phyloP scores from a whole-genome alignment of 2,888 invertebrate species.

The Caenorhabditis virilis region DNA sequence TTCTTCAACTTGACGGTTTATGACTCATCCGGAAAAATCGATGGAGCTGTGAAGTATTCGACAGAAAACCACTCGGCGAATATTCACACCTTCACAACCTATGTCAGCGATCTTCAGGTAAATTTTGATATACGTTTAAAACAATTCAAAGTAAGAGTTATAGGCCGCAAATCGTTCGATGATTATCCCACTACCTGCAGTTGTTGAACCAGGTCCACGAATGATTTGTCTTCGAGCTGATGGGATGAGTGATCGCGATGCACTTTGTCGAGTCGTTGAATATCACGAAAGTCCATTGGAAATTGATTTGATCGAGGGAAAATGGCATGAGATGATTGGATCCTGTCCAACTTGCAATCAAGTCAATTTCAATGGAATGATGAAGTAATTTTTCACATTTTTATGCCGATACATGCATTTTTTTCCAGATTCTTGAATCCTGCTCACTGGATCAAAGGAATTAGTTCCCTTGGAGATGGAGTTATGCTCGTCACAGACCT shows the following conservation, averaged over 20 bases:
- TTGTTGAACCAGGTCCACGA: constrained; percentile 44
- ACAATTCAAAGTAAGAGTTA: no score
- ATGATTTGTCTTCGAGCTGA: constrained; percentile 58
- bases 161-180: constrained; percentile 52
- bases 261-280: constrained; percentile 56
- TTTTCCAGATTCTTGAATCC: constrained; percentile 48
- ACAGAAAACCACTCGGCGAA: constrained; percentile 44
- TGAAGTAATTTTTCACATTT: constrained; percentile 15
- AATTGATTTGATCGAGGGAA: constrained; percentile 50
- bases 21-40: constrained; percentile 57
- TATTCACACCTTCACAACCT: constrained; percentile 61
- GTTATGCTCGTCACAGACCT: constrained; percentile 54
- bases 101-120: constrained; percentile 61
- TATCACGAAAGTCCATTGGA: constrained; percentile 52
- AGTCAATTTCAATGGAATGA: constrained; percentile 49
- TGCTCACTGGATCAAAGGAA: constrained; percentile 56
- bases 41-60: constrained; percentile 54
- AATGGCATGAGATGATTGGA: constrained; percentile 51
- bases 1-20: constrained; percentile 63
- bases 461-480: constrained; percentile 54
- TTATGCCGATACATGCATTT: neutral
- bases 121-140: no score
- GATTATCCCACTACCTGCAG: constrained; percentile 51
- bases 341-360: constrained; percentile 64
- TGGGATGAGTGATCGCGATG: constrained; percentile 46